Conservation (phyloP, 1,140 invertebrate species). For the Drosophila albomicans region DNA sequence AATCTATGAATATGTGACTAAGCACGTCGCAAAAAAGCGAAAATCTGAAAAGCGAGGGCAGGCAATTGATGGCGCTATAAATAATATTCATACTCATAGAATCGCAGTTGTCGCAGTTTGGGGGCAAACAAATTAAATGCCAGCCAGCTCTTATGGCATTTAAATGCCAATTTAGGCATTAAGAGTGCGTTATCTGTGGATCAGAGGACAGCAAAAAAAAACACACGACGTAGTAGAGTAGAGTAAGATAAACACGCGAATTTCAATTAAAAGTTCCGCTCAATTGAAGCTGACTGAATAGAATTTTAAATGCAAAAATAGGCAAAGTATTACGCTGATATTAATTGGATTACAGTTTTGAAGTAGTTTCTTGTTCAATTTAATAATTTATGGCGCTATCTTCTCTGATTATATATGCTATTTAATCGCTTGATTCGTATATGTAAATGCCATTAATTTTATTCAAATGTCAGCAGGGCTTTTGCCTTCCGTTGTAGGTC, state of each 20-base stretch:
- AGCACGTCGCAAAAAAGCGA: neutral
- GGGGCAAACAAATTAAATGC: constrained; percentile 40
- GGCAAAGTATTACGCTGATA: neutral
- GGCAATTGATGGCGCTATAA: constrained; percentile 59
- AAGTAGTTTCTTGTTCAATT: no score
- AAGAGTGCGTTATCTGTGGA: constrained; percentile 54
- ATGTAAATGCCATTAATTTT: constrained; percentile 27
- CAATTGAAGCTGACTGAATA: constrained; percentile 28
- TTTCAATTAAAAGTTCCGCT: constrained; percentile 78
- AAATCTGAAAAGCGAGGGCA: no score
- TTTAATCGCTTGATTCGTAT: neutral
- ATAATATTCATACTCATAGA: constrained; percentile 37
- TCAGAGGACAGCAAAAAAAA: constrained; percentile 23
- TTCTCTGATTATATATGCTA: no score
- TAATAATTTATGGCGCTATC: neutral
- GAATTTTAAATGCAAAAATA: neutral
- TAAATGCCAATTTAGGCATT: constrained; percentile 49
- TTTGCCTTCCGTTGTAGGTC: constrained; percentile 14
- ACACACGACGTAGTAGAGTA: constrained; percentile 12
- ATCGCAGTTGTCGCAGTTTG: constrained; percentile 5
- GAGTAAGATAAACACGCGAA: constrained; percentile 7
- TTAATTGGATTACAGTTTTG: neutral
- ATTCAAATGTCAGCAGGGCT: neutral
- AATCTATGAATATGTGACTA: constrained; percentile 34
- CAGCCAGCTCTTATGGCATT: constrained; percentile 40